Percentiles rank a stretch among this genome's conserved stretches.
phyloP scores from a whole-genome alignment of 2,797 vertebrate species.

The Steatocranus sp. region DNA sequence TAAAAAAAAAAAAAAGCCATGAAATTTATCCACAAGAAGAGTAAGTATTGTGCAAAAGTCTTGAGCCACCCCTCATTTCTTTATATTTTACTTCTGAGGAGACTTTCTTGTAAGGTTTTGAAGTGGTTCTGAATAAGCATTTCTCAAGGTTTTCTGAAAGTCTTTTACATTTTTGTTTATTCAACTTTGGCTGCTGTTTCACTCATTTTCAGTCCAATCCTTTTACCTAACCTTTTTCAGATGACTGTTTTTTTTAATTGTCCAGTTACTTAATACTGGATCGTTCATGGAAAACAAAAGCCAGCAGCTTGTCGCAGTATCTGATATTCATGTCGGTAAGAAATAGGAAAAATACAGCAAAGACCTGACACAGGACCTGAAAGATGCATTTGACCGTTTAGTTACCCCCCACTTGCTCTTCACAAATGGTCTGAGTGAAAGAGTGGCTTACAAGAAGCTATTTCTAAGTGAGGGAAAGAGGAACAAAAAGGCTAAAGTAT shows the following conservation, averaged over 20 bases:
- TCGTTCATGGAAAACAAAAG: background rate
- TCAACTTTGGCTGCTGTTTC: background rate
- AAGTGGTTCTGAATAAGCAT: background rate
- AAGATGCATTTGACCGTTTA: background rate
- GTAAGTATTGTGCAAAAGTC: background rate
- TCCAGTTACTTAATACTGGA: background rate
- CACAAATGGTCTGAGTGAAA: background rate
- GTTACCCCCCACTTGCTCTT: background rate
- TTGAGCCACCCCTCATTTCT: background rate
- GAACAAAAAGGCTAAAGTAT: background rate
- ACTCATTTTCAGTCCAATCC: background rate
- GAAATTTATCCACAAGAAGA: constrained; percentile 5
- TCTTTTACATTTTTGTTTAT: background rate
- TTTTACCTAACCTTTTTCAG: background rate
- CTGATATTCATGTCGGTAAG: background rate
- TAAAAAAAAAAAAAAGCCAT: background rate
- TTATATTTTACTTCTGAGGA: background rate
- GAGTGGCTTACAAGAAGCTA: background rate
- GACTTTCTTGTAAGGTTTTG: background rate
- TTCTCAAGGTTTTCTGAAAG: background rate
- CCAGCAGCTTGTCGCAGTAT: background rate
- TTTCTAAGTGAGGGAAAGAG: background rate
- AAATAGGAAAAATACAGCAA: background rate
- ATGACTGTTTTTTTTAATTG: background rate
- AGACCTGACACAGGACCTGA: background rate